A percentile compares a stretch with the other conserved stretches of the same genome.
Evolutionary conservation across 2,888 invertebrate species (phyloP).

Genomic region (Agrotis exclamationis): DNA sequence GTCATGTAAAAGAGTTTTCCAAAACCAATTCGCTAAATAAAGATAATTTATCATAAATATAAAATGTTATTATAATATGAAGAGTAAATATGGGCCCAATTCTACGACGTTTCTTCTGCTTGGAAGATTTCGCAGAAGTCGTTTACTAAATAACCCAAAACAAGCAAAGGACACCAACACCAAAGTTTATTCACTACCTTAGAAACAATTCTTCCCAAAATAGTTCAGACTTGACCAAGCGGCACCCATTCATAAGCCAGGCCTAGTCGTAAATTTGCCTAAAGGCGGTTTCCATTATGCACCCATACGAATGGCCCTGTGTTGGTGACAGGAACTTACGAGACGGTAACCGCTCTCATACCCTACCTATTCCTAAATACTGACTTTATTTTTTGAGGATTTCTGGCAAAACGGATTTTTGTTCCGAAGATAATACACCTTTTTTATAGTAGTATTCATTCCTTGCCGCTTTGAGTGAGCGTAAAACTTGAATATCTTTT

Average conservation of each 20-base stretch:
- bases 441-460: neutral
- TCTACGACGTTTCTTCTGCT: too few relatives aligned
- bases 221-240: conserved; percentile 39
- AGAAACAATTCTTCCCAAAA: conserved; percentile 29
- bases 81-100: too few relatives aligned
- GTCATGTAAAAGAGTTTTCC: too few relatives aligned
- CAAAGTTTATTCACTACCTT: neutral
- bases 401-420: conserved; percentile 16
- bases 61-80: too few relatives aligned
- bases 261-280: conserved; percentile 61
- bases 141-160: neutral
- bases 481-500: conserved; percentile 4
- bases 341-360: conserved; percentile 39
- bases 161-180: neutral
- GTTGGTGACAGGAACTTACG: conserved; percentile 62
- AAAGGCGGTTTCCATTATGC: conserved; percentile 62
- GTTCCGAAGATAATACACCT: neutral
- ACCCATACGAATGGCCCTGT: conserved; percentile 50
- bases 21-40: too few relatives aligned
- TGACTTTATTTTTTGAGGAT: conserved; percentile 29
- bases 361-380: conserved; percentile 50
- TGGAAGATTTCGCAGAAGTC: too few relatives aligned
- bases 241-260: conserved; percentile 51
- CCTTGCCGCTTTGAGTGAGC: neutral
- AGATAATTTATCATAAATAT: too few relatives aligned